phyloP scores from a whole-genome alignment of 2,888 invertebrate genomes.

The Scelioninae gen. 1 region DNA sequence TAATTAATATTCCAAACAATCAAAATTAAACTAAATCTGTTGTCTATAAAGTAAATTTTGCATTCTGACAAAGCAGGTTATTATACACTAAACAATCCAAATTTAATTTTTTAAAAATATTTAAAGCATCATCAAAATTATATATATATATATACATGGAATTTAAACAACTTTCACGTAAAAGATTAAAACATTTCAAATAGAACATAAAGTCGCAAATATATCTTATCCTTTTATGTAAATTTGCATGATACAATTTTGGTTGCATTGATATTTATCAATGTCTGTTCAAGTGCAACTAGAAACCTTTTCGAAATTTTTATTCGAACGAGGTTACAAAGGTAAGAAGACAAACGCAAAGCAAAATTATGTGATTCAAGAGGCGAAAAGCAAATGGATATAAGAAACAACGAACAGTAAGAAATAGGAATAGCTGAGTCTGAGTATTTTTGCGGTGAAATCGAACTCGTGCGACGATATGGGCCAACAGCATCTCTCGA shows the following conservation, averaged over 20 bases:
- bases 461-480: conserved; percentile 47
- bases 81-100: too few relatives aligned
- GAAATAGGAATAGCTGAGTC: conserved; percentile 50
- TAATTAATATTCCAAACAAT: too few relatives aligned
- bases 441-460: conserved; percentile 36
- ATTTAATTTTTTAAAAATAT: too few relatives aligned
- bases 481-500: conserved; percentile 46
- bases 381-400: conserved; percentile 25
- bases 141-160: too few relatives aligned
- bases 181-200: too few relatives aligned
- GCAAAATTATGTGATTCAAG: conserved; percentile 30
- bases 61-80: too few relatives aligned
- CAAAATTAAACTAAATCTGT: too few relatives aligned
- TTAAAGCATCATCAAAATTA: too few relatives aligned
- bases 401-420: conserved; percentile 1
- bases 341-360: conserved; percentile 19
- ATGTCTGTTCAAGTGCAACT: not conserved
- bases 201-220: not conserved
- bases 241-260: not conserved
- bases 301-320: conserved; percentile 12
- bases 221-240: not conserved
- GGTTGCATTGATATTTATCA: not conserved
- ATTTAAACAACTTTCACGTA: too few relatives aligned
- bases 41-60: too few relatives aligned
- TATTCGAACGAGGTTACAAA: conserved; percentile 10